phyloP scores from a whole-genome alignment of 2,888 invertebrate genomes.

The Eupeodes latifasciatus region DNA sequence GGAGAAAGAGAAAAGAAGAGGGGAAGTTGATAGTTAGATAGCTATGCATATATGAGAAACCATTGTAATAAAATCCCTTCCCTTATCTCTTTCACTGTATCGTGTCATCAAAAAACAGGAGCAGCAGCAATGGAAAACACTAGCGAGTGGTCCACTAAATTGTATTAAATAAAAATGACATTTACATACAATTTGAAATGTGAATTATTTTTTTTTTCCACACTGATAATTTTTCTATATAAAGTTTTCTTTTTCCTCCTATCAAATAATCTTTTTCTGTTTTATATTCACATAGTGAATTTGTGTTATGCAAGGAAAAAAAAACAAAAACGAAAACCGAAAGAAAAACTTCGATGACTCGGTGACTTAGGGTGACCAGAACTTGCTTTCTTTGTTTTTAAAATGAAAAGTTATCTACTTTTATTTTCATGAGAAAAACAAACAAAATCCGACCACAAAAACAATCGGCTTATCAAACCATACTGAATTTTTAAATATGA shows the following conservation, averaged over 20 bases:
- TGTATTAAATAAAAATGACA: conserved; percentile 45
- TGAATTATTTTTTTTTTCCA: conserved; percentile 41
- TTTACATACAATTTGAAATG: conserved; percentile 45
- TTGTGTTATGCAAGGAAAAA: conserved; percentile 72
- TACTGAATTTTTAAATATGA: too few relatives aligned
- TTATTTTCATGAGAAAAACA: too few relatives aligned
- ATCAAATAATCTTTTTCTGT: conserved; percentile 41
- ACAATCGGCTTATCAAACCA: too few relatives aligned
- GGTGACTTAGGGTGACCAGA: conserved; percentile 12
- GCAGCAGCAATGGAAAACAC: not conserved
- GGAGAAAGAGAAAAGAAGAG: conserved; percentile 13
- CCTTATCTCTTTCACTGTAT: conserved; percentile 33
- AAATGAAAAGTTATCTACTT: too few relatives aligned
- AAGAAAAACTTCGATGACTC: conserved; percentile 57
- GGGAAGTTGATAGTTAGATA: not conserved
- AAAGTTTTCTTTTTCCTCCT: conserved; percentile 26
- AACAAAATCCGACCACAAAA: too few relatives aligned
- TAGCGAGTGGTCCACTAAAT: not conserved
- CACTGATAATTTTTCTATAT: conserved; percentile 39
- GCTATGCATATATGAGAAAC: conserved; percentile 6
- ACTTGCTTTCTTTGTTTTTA: too few relatives aligned
- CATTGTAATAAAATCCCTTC: conserved; percentile 30
- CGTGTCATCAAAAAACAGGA: conserved; percentile 1
- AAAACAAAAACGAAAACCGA: conserved; percentile 45
- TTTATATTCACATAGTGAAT: conserved; percentile 48